Percentiles rank a stretch among this genome's conserved stretches.
Evolutionary conservation across 2,797 vertebrate species (phyloP).

Genomic region (Alfaro cultratus): DNA sequence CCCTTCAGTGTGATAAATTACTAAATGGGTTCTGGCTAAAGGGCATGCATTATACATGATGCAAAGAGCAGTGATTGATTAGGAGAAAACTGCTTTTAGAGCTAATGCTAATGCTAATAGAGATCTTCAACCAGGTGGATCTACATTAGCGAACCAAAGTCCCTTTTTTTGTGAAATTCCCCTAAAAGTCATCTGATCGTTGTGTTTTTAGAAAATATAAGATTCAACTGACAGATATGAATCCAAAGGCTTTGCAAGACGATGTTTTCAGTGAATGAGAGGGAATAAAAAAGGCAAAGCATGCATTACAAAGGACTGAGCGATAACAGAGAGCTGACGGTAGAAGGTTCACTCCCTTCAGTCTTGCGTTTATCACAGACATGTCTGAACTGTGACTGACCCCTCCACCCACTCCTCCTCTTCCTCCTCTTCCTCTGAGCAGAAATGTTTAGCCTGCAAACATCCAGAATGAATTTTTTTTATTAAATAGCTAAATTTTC

Average conservation of each 20-base stretch:
- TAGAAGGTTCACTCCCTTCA: background rate
- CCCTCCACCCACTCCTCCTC: background rate
- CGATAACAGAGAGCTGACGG: background rate
- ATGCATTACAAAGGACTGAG: background rate
- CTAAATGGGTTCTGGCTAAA: background rate
- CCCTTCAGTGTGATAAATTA: background rate
- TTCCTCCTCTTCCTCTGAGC: background rate
- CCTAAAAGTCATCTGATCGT: background rate
- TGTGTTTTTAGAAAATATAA: background rate
- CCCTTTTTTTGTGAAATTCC: background rate
- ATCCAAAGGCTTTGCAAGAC: background rate
- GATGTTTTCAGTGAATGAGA: background rate
- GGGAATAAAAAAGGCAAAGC: background rate
- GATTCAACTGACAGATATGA: background rate
- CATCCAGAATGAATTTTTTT: background rate
- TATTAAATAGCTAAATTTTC: background rate
- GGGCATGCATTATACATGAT: slow-evolving; percentile 1
- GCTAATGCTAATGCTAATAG: too few relatives aligned
- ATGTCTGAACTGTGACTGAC: slow-evolving; percentile 1
- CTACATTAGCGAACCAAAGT: background rate
- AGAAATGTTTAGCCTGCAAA: background rate
- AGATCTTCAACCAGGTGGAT: background rate
- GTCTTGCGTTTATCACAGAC: slow-evolving; percentile 6
- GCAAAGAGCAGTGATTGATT: background rate
- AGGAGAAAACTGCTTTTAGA: background rate